Evolutionary conservation across 2,888 invertebrate species (phyloP), one percentile per base, ranked within the genome.

Genomic region (Leucophora obtusa): DNA sequence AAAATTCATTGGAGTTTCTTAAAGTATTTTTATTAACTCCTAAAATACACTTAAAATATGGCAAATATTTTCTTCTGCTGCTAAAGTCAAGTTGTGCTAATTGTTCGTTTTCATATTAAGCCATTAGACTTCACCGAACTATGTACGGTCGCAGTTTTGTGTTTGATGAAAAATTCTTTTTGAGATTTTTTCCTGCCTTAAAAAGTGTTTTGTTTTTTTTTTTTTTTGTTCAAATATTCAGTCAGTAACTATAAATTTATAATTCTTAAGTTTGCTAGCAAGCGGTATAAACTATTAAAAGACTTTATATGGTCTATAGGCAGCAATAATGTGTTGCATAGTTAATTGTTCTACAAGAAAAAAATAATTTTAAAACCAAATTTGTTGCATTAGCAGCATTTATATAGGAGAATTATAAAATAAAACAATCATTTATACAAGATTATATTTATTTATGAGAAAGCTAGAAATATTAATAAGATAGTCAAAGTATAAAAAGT

Each of bases 21-120:
- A 18, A 62, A 72, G 33, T 28, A 62, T 72, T 71, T 80, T 80
- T 72, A 75, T 68, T 72, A 69, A 65, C 76, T 69, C 73, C 38
- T 69, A 51, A 73, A 66, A 81, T 72, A 72, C 73, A 69, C 54
- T 38, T 66, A 33, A 66, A 54, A 54, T 66, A 66, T 66, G 53
- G 18, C 70, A 81, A 77, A 73, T 66, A 77, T 81, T 69, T 77
- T 60, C 75, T 59, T 63, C 28, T 28, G 72, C 65, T 69, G 11
- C 5, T 7, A 47, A 47, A 77, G 60, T 65, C 77, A 81, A 77
- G 54, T 77, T 77, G 69, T 70, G 66, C 76, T 81, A 77, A 81
- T 81, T 77, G 77, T 77, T 73, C 59, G 73, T 73, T 54, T 54
- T 81, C 77, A 81, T 81, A 81, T 81, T 77, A 81, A 81, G 81